Evolutionary conservation across 2,797 vertebrate genomes (phyloP).

Genomic region (Malacoraja senta): DNA sequence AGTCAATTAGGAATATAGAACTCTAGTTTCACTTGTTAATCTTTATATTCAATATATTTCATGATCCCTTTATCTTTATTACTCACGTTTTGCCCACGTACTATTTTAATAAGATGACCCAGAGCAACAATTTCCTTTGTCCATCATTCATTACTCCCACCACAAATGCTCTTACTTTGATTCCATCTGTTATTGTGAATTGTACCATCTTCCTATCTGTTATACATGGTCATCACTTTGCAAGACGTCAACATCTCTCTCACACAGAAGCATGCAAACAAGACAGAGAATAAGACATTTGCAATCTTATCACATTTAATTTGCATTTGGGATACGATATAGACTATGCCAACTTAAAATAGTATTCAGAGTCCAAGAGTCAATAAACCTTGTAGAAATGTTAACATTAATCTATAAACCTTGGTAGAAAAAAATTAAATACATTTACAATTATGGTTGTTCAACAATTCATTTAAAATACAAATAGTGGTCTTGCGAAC

Average conservation of each 20-base stretch:
- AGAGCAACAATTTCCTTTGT: neutral
- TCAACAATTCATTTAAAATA: neutral
- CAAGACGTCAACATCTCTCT: neutral
- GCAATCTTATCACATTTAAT: neutral
- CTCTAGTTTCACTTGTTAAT: neutral
- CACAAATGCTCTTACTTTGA: neutral
- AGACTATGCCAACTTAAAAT: neutral
- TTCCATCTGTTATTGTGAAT: neutral
- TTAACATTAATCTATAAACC: slow-evolving; percentile 19
- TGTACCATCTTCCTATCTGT: neutral
- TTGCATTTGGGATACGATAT: neutral
- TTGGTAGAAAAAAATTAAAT: slow-evolving; percentile 26
- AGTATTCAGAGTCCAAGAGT: neutral
- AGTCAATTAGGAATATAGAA: neutral
- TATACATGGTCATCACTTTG: neutral
- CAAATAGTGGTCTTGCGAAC: neutral
- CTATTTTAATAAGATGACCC: neutral
- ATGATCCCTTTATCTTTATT: neutral
- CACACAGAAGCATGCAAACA: neutral
- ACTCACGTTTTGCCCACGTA: neutral
- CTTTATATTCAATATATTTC: neutral
- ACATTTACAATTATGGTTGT: neutral
- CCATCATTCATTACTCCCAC: neutral
- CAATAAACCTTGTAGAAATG: neutral
- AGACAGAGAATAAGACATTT: neutral